phyloP scores from a whole-genome alignment of 2,113 vertebrate species.

The Sinocyclocheilus grahami region DNA sequence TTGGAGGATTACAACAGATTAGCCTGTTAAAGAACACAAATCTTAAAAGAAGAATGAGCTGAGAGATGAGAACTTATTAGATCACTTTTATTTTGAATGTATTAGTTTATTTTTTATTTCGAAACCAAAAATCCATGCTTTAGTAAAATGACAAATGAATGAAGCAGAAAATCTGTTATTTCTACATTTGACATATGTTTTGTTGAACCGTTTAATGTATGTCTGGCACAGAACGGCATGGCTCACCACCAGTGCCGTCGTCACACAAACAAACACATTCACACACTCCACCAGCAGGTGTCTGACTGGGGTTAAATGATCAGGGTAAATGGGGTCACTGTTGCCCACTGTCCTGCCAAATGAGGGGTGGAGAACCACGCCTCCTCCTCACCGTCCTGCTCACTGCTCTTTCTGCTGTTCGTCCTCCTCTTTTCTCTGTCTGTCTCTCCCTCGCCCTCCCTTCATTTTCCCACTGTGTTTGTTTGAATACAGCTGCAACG shows the following conservation, averaged over 20 bases:
- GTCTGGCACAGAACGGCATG: neutral
- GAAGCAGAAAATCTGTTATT: neutral
- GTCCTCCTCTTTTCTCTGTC: constrained; percentile 22
- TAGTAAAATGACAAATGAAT: neutral
- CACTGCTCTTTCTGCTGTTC: constrained; percentile 54
- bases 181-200: constrained; percentile 17
- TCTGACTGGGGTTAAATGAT: constrained; percentile 68
- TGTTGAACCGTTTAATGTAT: neutral
- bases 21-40: neutral
- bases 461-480: constrained; percentile 42
- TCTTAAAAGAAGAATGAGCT: neutral
- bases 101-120: neutral
- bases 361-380: constrained; percentile 73
- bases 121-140: neutral
- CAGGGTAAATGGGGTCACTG: constrained; percentile 66
- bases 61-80: neutral
- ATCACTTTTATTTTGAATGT: neutral
- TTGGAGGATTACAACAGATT: constrained; percentile 7
- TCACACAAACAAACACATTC: constrained; percentile 9
- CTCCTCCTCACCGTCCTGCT: constrained; percentile 59
- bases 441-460: constrained; percentile 36
- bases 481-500: constrained; percentile 78
- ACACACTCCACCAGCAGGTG: constrained; percentile 72
- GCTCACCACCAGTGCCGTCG: neutral
- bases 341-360: constrained; percentile 73